Evolutionary conservation across 1,140 invertebrate genomes (phyloP), one percentile per base, ranked within the genome.

Genomic region (Leptopilina boulardi): DNA sequence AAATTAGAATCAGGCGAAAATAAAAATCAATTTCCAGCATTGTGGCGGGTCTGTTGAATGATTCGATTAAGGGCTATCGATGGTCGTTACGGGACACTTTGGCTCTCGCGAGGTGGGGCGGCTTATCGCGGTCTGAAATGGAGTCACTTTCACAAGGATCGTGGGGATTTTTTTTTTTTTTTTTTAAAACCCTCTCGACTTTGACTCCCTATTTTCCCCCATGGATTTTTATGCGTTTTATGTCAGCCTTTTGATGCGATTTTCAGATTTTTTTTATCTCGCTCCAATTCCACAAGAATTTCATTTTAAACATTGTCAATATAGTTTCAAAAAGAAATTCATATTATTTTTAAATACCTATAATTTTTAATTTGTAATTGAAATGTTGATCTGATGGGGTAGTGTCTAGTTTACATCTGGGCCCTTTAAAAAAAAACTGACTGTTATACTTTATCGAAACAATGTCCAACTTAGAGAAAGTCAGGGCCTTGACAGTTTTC

Each of bases 11-110:
- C 85, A 89, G 78, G 80, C 82, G 83, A 87, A 88, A 90, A 90
- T 89, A 91, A 91, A 91, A 91, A 91, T 91, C 88, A 90, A 88
- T 91, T 90, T 90, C 85, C 85, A 87, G 86, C 84, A 87, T 87
- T 89, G 87, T 84, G 85, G 82, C 74, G 81, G 81, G 78, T 51
- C 34, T 66, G 76, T 54, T 78, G 85, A 84, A 88, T 89, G 85
- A 88, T 86, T 88, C 90, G 90, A 90, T 91, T 89, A 90, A 86
- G 87, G 78, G 82, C 84, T 89, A 89, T 90, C 89, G 88, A 89
- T 88, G 86, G 85, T 85, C 88, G 89, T 88, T 90, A 86, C 84
- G 88, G 84, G 85, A 87, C 82, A 77, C 78, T 73, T 70, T 5
- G 79, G 80, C 15, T 66, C 23, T 73, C 71, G 78, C 5, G 9